Evolutionary conservation across 2,113 vertebrate genomes (phyloP).

Genomic region (Tonatia bakeri): DNA sequence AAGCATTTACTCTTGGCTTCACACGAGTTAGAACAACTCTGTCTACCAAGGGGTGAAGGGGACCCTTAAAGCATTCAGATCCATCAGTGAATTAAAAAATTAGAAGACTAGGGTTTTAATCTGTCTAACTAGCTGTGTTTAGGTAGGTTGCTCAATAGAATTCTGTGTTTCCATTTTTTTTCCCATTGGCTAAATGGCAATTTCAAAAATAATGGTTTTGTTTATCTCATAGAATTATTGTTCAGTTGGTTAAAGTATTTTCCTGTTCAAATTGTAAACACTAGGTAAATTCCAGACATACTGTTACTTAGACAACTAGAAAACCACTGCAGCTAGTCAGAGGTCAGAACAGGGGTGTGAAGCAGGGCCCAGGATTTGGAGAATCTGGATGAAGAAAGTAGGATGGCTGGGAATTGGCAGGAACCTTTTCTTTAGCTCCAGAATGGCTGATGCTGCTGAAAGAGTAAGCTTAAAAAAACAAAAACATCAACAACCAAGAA

Average conservation of each 20-base stretch:
- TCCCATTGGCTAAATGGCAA: neutral
- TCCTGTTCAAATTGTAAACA: slow-evolving; percentile 29
- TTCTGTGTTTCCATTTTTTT: neutral
- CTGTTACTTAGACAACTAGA: slow-evolving; percentile 23
- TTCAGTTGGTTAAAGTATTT: slow-evolving; percentile 27
- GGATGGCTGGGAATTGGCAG: neutral
- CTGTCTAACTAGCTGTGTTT: neutral
- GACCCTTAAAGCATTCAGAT: neutral
- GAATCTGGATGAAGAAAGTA: slow-evolving; percentile 10
- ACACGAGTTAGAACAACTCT: neutral
- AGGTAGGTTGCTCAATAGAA: slow-evolving; percentile 4
- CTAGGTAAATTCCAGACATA: slow-evolving; percentile 27
- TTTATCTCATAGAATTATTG: neutral
- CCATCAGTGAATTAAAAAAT: slow-evolving; percentile 24
- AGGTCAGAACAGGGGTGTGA: neutral
- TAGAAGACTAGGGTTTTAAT: neutral
- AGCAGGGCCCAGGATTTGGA: neutral
- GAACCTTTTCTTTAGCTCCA: neutral
- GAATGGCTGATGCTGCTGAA: neutral
- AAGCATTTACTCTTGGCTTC: slow-evolving; percentile 14
- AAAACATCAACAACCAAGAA: neutral
- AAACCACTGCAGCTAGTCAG: neutral
- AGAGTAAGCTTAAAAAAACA: neutral
- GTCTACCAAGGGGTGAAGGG: neutral
- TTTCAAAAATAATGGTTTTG: slow-evolving; percentile 6